phyloP scores from a whole-genome alignment of 2,113 vertebrate genomes.

The Rutilus rutilus region DNA sequence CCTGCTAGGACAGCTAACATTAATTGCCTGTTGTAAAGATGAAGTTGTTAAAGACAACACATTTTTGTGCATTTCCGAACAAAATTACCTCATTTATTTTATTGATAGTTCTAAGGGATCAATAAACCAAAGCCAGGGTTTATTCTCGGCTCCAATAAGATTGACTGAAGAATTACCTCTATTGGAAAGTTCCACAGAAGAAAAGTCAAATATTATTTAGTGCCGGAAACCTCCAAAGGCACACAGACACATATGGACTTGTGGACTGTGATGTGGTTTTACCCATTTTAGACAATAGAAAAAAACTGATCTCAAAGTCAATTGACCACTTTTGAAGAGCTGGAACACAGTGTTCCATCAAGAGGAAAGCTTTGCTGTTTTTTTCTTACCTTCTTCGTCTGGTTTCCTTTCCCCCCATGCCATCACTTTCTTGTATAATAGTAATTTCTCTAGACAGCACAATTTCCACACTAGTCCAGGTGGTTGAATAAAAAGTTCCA shows the following conservation, averaged over 20 bases:
- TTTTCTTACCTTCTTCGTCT: background rate
- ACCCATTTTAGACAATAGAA: background rate
- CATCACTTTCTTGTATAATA: background rate
- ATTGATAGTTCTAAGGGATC: conserved; percentile 72
- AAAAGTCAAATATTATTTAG: conserved; percentile 76
- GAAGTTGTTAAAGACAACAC: conserved; percentile 75
- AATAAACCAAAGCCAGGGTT: conserved; percentile 77
- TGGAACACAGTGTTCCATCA: background rate
- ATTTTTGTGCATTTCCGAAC: conserved; percentile 75
- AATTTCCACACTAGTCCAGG: background rate
- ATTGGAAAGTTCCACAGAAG: conserved; percentile 70
- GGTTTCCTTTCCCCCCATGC: background rate
- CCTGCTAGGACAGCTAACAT: conserved; percentile 65
- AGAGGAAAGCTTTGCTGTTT: background rate
- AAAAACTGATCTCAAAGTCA: background rate
- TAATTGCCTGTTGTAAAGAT: conserved; percentile 73
- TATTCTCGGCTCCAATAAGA: conserved; percentile 66
- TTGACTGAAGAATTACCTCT: conserved; percentile 72
- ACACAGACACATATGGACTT: conserved; percentile 42
- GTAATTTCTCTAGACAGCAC: background rate
- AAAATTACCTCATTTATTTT: conserved; percentile 79
- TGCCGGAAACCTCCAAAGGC: conserved; percentile 53
- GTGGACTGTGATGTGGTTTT: conserved; percentile 4
- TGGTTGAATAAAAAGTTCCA: background rate
- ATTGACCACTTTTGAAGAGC: background rate